Evolutionary conservation across 2,888 invertebrate genomes (phyloP).

Genomic region (Eudasyphora cyanicolor): DNA sequence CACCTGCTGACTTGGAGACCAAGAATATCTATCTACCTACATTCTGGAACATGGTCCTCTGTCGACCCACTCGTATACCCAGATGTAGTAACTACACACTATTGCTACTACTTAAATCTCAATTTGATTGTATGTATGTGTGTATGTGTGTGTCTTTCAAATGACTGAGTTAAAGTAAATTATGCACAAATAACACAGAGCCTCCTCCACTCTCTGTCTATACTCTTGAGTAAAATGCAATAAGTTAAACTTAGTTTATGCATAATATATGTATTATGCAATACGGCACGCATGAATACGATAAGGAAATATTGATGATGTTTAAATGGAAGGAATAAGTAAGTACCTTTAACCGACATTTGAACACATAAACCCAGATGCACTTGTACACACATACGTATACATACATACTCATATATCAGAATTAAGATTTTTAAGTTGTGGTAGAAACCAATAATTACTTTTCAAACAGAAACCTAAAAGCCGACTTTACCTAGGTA

Average conservation of each 20-base stretch:
- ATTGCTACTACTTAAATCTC: background rate
- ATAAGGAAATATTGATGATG: background rate
- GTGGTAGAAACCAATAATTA: background rate
- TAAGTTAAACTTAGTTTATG: conserved; percentile 20
- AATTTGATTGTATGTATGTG: background rate
- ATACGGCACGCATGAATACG: background rate
- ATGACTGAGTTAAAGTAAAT: conserved; percentile 2
- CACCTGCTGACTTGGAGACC: too few species aligned
- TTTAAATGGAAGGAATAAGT: background rate
- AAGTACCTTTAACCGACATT: background rate
- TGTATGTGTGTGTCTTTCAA: background rate
- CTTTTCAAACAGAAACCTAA: background rate
- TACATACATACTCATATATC: background rate
- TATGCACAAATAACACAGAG: background rate
- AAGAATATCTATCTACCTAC: too few species aligned
- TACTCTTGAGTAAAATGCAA: background rate
- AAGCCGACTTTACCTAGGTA: background rate
- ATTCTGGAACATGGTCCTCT: too few species aligned
- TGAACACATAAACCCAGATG: too few species aligned
- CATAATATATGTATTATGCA: conserved; percentile 5
- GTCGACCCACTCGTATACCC: background rate
- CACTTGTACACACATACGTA: background rate
- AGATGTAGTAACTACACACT: background rate
- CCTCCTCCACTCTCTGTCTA: background rate
- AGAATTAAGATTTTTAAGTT: background rate